phyloP scores from a whole-genome alignment of 2,113 vertebrate genomes.

The Balaenoptera acutorostrata region DNA sequence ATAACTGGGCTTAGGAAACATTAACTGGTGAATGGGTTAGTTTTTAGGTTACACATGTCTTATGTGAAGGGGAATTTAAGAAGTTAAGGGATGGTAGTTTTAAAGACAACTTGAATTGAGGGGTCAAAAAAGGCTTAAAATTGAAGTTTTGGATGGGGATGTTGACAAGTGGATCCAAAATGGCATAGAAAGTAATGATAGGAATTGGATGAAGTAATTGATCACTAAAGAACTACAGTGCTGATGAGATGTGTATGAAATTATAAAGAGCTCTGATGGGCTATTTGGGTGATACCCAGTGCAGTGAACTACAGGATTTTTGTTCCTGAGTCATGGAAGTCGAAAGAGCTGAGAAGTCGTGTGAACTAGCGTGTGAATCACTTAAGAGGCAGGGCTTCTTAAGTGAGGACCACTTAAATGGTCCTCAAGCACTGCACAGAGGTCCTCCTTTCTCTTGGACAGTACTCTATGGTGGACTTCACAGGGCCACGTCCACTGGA shows the following conservation, averaged over 20 bases:
- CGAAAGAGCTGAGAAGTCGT: conserved; percentile 99
- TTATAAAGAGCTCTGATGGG: background rate
- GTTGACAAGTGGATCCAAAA: background rate
- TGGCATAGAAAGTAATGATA: background rate
- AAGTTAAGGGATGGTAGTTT: background rate
- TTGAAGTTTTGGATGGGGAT: background rate
- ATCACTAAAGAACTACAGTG: conserved; percentile 65
- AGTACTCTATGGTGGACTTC: conserved; percentile 84
- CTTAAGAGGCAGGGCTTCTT: conserved; percentile 90
- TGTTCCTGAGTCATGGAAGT: conserved; percentile 99
- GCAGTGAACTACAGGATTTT: conserved; percentile 83
- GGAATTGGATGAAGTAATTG: conserved; percentile 65
- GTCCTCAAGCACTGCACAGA: conserved; percentile 94
- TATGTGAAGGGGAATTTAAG: background rate
- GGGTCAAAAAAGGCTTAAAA: background rate
- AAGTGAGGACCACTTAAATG: conserved; percentile 81
- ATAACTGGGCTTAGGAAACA: background rate
- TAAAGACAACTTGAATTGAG: background rate
- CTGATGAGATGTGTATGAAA: conserved; percentile 63
- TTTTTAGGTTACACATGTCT: background rate
- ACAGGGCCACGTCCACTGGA: conserved; percentile 79
- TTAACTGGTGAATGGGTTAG: background rate
- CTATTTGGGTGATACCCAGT: background rate
- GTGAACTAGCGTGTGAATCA: conserved; percentile 98
- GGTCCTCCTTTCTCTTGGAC: conserved; percentile 90